These are phyloP conservation scores for Hystrix brachyura DNA, from an alignment of 2,113 vertebrate genomes.

Conservation along the genomic window DNA sequence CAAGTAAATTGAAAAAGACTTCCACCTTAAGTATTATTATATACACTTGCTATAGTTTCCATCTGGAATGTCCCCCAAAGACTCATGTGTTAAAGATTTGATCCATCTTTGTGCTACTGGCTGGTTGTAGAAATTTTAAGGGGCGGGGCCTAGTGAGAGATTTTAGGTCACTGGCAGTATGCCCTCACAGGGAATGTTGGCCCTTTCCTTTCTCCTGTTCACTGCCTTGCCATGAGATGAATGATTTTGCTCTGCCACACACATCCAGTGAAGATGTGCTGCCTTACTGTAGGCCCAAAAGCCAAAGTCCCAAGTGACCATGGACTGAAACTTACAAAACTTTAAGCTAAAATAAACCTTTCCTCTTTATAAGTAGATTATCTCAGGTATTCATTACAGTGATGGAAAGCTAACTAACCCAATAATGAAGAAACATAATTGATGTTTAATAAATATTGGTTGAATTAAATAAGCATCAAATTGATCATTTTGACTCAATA, in stretches of 20 bases:
- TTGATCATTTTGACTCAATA: background rate
- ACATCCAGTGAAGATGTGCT: too few relatives aligned
- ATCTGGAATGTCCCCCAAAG: background rate
- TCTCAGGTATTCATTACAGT: background rate
- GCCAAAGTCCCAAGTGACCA: background rate
- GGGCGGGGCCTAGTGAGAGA: too few relatives aligned
- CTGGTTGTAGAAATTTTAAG: background rate
- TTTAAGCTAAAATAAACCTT: background rate
- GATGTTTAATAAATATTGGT: background rate
- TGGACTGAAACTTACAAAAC: background rate
- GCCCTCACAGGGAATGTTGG: background rate
- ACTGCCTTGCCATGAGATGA: background rate
- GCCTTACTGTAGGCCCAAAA: background rate
- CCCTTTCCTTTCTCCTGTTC: background rate
- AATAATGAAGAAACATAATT: background rate
- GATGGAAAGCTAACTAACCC: background rate
- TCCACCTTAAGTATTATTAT: background rate
- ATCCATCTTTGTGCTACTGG: background rate
- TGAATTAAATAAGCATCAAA: background rate
- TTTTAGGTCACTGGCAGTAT: background rate
- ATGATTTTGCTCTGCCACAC: background rate
- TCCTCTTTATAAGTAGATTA: background rate
- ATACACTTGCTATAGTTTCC: background rate
- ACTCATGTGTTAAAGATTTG: background rate
- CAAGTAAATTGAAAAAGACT: background rate